Percentiles rank a stretch among this genome's conserved stretches.
Conservation (phyloP, 2,888 invertebrate genomes). For the Cheilosia scutellata region DNA sequence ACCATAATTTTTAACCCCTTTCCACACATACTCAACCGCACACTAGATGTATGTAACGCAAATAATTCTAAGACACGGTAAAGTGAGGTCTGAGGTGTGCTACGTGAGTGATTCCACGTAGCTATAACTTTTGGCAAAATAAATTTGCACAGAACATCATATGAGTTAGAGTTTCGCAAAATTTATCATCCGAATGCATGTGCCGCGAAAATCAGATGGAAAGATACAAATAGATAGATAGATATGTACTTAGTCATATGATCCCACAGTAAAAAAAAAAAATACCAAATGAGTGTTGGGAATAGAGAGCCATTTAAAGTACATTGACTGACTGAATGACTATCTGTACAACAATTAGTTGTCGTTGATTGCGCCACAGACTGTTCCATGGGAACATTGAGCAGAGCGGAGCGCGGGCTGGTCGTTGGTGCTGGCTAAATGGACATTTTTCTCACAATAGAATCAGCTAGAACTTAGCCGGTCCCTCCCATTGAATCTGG, state of each 20-base stretch:
- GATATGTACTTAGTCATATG: constrained; percentile 49
- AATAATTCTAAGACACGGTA: neutral
- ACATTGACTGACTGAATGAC: constrained; percentile 8
- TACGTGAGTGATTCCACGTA: constrained; percentile 13
- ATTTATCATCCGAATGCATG: constrained; percentile 2
- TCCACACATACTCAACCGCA: constrained; percentile 13
- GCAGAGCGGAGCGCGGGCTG: too few relatives aligned
- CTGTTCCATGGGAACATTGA: neutral
- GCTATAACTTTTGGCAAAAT: constrained; percentile 1
- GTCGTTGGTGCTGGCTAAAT: neutral
- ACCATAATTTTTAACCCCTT: neutral
- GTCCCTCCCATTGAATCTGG: constrained; percentile 2
- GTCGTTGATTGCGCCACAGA: neutral
- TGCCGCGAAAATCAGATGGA: constrained; percentile 32
- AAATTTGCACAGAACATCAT: constrained; percentile 9
- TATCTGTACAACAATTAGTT: constrained; percentile 8
- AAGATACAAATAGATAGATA: constrained; percentile 15
- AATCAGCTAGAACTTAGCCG: constrained; percentile 14
- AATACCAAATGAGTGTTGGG: neutral
- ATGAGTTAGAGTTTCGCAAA: neutral
- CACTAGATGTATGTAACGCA: neutral
- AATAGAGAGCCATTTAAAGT: constrained; percentile 7
- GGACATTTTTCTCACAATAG: constrained; percentile 6
- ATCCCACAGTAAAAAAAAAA: constrained; percentile 31
- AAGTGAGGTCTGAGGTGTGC: constrained; percentile 1